Conservation (phyloP, 2,113 vertebrate species). For the Lycaon pictus region DNA sequence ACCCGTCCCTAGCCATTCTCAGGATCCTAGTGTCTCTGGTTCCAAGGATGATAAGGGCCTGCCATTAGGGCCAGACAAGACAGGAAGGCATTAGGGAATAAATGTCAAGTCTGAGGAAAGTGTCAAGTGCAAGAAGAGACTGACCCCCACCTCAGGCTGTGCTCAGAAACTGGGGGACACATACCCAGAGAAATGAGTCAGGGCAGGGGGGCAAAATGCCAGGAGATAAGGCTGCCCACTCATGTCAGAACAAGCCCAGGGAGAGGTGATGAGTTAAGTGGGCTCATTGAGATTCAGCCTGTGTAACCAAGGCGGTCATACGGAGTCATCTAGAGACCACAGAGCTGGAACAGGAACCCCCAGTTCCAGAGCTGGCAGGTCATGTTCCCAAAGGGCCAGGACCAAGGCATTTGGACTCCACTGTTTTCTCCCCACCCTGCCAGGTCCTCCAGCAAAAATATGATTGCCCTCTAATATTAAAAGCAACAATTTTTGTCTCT, state of each 20-base stretch:
- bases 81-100: background rate
- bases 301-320: background rate
- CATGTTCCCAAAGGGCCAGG: constrained; percentile 11
- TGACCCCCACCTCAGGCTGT: background rate
- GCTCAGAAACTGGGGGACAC: background rate
- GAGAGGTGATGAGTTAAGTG: constrained; percentile 26
- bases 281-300: background rate
- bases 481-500: background rate
- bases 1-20: background rate
- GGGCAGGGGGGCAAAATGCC: background rate
- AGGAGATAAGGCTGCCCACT: background rate
- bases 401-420: background rate
- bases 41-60: background rate
- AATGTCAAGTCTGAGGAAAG: background rate
- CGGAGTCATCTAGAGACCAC: background rate
- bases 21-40: background rate
- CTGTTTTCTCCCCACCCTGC: background rate
- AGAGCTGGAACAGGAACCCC: background rate
- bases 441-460: background rate
- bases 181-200: background rate
- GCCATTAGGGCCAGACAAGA: background rate
- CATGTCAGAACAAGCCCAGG: background rate
- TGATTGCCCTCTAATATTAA: background rate
- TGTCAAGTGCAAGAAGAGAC: background rate
- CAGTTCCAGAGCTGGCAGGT: background rate